Conservation (phyloP, 1,140 invertebrate genomes). For the Drosophila leontia region DNA sequence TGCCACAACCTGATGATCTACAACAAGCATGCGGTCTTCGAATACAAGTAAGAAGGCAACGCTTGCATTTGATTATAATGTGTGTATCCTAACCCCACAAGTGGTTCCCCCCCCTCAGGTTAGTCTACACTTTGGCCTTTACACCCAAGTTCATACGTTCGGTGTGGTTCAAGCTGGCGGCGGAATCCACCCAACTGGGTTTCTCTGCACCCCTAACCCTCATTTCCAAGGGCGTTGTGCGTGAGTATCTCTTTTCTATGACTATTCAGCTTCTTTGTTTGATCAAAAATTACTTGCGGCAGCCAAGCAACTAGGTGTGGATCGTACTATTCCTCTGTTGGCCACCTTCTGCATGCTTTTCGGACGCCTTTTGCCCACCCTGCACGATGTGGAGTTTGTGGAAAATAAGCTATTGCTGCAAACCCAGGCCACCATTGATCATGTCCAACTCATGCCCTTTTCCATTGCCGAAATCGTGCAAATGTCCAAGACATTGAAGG, state of each 20-base stretch:
- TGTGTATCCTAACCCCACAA: conserved; percentile 46
- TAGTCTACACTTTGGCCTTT: conserved; percentile 94
- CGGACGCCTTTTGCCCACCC: conserved; percentile 91
- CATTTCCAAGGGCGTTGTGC: conserved; percentile 84
- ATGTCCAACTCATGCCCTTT: conserved; percentile 82
- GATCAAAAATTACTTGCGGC: neutral
- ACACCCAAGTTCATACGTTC: conserved; percentile 92
- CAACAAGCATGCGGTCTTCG: conserved; percentile 91
- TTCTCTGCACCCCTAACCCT: conserved; percentile 79
- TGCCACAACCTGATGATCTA: conserved; percentile 92
- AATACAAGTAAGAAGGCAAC: conserved; percentile 87
- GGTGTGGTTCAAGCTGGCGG: conserved; percentile 90
- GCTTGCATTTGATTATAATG: too few species aligned
- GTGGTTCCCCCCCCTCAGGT: conserved; percentile 85
- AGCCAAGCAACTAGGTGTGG: conserved; percentile 88
- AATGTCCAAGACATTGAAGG: conserved; percentile 90
- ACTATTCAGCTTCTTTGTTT: neutral
- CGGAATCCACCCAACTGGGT: conserved; percentile 85
- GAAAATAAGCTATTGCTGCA: conserved; percentile 82
- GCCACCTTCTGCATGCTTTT: conserved; percentile 95
- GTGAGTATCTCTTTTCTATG: conserved; percentile 51
- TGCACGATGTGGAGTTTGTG: conserved; percentile 95
- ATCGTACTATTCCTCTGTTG: conserved; percentile 91
- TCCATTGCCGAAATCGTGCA: conserved; percentile 86
- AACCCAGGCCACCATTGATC: conserved; percentile 40